Base-by-base conservation (phyloP, 2,113 vertebrate species). In the Sorex fumeus region DNA sequence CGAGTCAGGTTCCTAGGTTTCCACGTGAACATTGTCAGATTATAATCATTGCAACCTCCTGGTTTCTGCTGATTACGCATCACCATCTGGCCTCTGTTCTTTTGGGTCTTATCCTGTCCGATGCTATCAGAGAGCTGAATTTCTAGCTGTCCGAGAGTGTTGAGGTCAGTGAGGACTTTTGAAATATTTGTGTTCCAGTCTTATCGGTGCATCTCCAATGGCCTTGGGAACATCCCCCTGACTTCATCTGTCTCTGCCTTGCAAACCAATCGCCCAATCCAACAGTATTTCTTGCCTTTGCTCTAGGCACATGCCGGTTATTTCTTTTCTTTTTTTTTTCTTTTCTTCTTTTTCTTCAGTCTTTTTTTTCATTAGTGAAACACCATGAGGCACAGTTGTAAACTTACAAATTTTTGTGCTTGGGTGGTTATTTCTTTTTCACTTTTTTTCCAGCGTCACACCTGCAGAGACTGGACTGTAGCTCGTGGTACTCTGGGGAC, bases 11-110 rank as follows among this genome's bases (percentile, higher is more conserved):
- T 21, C 3, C 23, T 90, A 32, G 34, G 57, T 23, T 50, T 53
- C 36, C 36, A 40, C 8, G 6, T 34, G 23, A 84, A 78, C 30
- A 85, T 81, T 67, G 27, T 81, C 28, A 70, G n/a, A 50, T 53
- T 70, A 64, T 88, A 75, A 50, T 90, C 70, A 79, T 82, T 79
- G 28, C 6, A 88, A 82, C 27, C 30, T 85, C 43, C 50, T 47
- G 36, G 40, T 19, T 30, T 72, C 40, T 69, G 74, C 3, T 7
- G 47, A 93, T 74, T 84, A 76, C 79, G 34, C 23, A 72, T 32
- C n/a, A 78, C 23, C 12, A 28, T 40, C 32, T 83, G 23, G 40
- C 23, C 71, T 88, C 57, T 67, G 40, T 40, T 82, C 28, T 82
- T 70, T 78, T 82, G 57, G 82, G n/a, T 69, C 15, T 78, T 78